Evolutionary conservation across 1,140 invertebrate genomes (phyloP).

Genomic region (Heliconius eleuchia): DNA sequence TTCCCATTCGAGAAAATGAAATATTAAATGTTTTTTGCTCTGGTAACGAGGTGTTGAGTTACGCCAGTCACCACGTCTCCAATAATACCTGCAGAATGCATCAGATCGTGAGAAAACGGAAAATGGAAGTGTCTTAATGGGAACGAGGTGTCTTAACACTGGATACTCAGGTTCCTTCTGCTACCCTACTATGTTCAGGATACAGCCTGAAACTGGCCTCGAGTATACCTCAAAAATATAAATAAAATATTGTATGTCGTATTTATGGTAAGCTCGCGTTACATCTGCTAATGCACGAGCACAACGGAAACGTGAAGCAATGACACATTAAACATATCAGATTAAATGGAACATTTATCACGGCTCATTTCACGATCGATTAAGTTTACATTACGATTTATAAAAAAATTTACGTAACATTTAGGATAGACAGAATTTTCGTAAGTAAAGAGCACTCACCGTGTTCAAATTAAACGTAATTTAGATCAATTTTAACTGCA

Average conservation of each 20-base stretch:
- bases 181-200: too few relatives aligned
- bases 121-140: too few relatives aligned
- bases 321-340: conserved; percentile 10
- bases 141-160: too few relatives aligned
- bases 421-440: background rate
- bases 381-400: background rate
- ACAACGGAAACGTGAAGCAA: conserved; percentile 3
- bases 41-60: too few relatives aligned
- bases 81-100: too few relatives aligned
- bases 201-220: background rate
- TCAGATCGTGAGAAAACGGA: too few relatives aligned
- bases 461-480: background rate
- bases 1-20: too few relatives aligned
- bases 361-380: conserved; percentile 1
- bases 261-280: background rate
- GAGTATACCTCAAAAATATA: background rate
- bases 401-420: background rate
- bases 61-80: too few relatives aligned
- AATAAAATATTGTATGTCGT: background rate
- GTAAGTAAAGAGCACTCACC: background rate
- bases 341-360: conserved; percentile 20
- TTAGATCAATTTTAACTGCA: background rate
- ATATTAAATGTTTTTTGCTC: too few relatives aligned
- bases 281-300: conserved; percentile 18
- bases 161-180: too few relatives aligned